phyloP scores from a whole-genome alignment of 2,888 invertebrate species.

The Entomobrya proxima region DNA sequence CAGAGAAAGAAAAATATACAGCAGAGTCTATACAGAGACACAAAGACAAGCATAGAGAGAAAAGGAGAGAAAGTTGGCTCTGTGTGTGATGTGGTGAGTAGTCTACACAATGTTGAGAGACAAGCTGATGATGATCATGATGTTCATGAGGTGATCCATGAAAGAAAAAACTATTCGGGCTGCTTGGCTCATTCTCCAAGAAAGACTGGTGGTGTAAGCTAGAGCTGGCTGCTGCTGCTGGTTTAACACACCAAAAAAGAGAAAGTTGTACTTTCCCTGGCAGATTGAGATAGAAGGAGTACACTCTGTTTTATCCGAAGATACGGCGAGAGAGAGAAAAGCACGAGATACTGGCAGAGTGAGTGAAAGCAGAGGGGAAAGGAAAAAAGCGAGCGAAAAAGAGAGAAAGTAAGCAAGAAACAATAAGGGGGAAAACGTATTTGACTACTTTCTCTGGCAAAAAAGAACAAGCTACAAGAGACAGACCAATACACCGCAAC shows the following conservation, averaged over 20 bases:
- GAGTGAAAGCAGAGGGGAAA: too few relatives aligned
- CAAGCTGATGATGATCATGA: background rate
- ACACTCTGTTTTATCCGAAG: too few relatives aligned
- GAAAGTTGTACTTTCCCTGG: background rate
- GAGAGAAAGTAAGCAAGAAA: too few relatives aligned
- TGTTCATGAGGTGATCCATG: conserved; percentile 20
- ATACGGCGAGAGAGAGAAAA: too few relatives aligned
- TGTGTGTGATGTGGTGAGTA: background rate
- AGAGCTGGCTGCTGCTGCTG: background rate
- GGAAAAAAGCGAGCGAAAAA: too few relatives aligned
- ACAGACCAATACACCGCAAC: background rate
- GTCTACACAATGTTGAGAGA: background rate
- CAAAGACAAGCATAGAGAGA: background rate
- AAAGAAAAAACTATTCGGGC: conserved; percentile 20
- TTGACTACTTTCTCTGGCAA: too few relatives aligned
- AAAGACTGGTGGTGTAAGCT: conserved; percentile 41
- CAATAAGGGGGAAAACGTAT: too few relatives aligned
- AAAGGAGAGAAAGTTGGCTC: background rate
- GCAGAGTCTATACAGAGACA: background rate
- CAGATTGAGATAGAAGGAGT: background rate
- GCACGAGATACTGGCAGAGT: too few relatives aligned
- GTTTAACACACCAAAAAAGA: background rate
- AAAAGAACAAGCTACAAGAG: background rate
- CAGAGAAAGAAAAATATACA: too few relatives aligned
- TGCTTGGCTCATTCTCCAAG: conserved; percentile 52